Conservation (phyloP, 2,113 vertebrate genomes). For the Turnix velox region DNA sequence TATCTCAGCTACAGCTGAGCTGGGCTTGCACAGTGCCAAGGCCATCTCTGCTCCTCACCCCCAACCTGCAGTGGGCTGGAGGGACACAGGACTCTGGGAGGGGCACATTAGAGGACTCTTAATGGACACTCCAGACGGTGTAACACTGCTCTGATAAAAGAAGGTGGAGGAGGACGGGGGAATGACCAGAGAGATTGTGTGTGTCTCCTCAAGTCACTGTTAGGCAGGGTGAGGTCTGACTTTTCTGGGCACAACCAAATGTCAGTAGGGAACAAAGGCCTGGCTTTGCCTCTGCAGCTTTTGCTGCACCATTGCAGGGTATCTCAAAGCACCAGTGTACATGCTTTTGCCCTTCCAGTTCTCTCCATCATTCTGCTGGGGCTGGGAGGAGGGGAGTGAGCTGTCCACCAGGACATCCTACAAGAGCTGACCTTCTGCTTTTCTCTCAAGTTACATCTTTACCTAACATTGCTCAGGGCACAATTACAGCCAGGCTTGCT, state of each 20-base stretch:
- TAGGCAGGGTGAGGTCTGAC: accelerated
- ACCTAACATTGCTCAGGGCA: background rate
- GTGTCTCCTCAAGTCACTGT: background rate
- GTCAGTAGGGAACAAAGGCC: background rate
- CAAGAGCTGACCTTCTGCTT: background rate
- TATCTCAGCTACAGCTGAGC: background rate
- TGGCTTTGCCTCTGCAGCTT: background rate
- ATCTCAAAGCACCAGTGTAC: background rate
- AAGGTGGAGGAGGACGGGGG: background rate
- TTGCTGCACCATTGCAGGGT: background rate
- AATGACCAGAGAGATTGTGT: accelerated
- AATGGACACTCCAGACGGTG: accelerated
- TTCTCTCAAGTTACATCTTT: background rate
- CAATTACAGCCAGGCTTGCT: too few relatives aligned
- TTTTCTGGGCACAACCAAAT: background rate
- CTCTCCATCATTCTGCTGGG: background rate
- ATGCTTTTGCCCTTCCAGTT: accelerated
- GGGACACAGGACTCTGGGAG: background rate
- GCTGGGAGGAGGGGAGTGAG: background rate
- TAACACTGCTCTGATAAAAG: accelerated
- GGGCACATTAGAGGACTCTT: background rate
- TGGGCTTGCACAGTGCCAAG: background rate
- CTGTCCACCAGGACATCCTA: background rate
- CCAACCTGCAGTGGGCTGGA: accelerated
- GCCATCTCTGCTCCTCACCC: background rate